Evolutionary conservation across 2,113 vertebrate genomes (phyloP), one percentile per base, ranked within the genome.

Genomic region (Serinus canaria): DNA sequence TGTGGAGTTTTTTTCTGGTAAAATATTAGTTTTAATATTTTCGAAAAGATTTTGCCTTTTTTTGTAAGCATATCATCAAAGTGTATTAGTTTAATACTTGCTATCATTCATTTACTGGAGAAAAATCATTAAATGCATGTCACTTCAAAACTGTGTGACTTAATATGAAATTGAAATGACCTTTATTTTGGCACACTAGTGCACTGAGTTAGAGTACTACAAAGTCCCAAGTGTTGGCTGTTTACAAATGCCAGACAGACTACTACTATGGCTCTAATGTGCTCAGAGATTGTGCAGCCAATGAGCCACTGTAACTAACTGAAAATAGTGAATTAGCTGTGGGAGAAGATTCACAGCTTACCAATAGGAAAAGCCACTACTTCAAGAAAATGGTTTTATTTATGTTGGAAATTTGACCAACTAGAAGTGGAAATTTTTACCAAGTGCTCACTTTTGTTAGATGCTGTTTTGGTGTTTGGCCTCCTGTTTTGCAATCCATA

Each of bases 101-200:
- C 88, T 97, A 91, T 89, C 75, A 1, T 95, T 95, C 93, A 93
- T 93, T 97, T 96, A 95, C 90, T 92, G 75, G 68, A 84, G 93
- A 94, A 95, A 96, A 95, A 92, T 90, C 78, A 28, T 97, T 97
- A 95, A 97, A 92, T 83, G 95, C 90, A 93, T 94, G 94, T 95
- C 96, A 96, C 82, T 94, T 94, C 94, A 96, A 96, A 97, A 96
- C 75, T 84, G 82, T 1, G 2, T 87, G 80, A 94, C 89, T 96
- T 91, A 97, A 96, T 87, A 94, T 83, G 87, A 96, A 97, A 97
- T 97, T 88, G 92, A 95, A 97, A 96, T 95, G 78, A 97, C 97
- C 96, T 96, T 96, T 96, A 56, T 96, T 96, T 95, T 97, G 94
- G 91, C 94, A 96, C 56, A 85, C 16, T 91, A 64, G 46, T 88